Evolutionary conservation across 2,113 vertebrate genomes (phyloP), one percentile per base, ranked within the genome.

Genomic region (Chionis minor): DNA sequence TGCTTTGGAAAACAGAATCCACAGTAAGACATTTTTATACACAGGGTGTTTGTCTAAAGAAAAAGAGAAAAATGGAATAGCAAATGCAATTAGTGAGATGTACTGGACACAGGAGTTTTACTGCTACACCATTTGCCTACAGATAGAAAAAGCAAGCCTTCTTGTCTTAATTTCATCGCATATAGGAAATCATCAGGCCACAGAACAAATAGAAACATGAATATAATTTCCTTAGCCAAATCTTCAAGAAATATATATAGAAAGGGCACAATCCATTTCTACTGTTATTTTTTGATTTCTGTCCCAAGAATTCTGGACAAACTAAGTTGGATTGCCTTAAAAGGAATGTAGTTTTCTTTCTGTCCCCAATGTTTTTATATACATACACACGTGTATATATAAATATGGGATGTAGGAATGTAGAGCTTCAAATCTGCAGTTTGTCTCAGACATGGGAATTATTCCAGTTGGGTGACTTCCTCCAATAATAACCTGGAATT

Each of bases 1-100:
- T 94, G 93, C 77, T 96, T 93, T 78, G 73, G 63, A 83, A 97
- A 79, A 81, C 40, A 81, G 55, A 94, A 95, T 86, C 20, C 70
- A 85, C 63, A 86, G 40, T 73, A 94, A 92, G 94, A 12, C 81
- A 95, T 87, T 96, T 97, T 96, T 95, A 93, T 67, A 75, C n/a
- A 79, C 14, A 89, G 90, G 92, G 32, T 21, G 33, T 79, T 92
- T 86, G 62, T 82, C 52, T 91, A 62, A 83, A 87, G 75, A 95
- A 85, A 56, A 91, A 74, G 10, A 66, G 11, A 78, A 77, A 92
- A 95, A 91, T n/a, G 8, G 18, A 91, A 67, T 5, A 61, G 30
- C 26, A 97, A 95, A 88, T 78, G 35, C 69, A 74, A 96, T 92
- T 55, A 90, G 63, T 92, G 83, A 88, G 33, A 91, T 81, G 38